A percentile compares a stretch with the other conserved stretches of the same genome.
phyloP scores from a whole-genome alignment of 2,888 invertebrate genomes.

The Athetis lepigone region DNA sequence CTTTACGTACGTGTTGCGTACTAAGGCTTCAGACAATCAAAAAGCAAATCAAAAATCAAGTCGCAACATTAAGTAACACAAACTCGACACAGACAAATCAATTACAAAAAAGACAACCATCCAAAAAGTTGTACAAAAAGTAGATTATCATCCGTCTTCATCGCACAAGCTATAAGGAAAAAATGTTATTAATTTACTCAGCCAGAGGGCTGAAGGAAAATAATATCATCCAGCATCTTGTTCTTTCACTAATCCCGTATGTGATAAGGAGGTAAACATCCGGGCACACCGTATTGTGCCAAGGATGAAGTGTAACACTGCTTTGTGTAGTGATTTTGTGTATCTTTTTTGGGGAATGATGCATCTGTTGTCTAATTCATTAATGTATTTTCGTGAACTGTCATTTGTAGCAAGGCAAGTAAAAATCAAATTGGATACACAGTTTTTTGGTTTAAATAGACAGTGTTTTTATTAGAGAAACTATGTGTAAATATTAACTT shows the following conservation, averaged over 20 bases:
- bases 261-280: constrained; percentile 36
- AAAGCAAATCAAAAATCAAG: neutral
- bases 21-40: no score
- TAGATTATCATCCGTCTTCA: constrained; percentile 22
- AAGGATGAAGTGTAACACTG: constrained; percentile 6
- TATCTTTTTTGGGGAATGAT: no score
- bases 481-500: no score
- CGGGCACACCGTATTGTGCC: constrained; percentile 11
- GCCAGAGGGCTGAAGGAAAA: constrained; percentile 17
- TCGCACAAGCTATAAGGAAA: constrained; percentile 32
- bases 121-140: constrained; percentile 24
- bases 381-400: no score
- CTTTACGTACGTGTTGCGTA: no score
- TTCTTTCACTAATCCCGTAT: constrained; percentile 31
- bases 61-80: neutral
- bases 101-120: constrained; percentile 11
- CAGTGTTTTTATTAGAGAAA: no score
- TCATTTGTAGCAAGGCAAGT: no score
- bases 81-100: neutral
- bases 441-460: no score
- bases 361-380: no score
- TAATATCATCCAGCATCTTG: constrained; percentile 43
- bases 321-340: no score
- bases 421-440: no score
- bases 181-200: constrained; percentile 44